Conservation (phyloP, 2,888 invertebrate genomes). For the Trichogramma evanescens region DNA sequence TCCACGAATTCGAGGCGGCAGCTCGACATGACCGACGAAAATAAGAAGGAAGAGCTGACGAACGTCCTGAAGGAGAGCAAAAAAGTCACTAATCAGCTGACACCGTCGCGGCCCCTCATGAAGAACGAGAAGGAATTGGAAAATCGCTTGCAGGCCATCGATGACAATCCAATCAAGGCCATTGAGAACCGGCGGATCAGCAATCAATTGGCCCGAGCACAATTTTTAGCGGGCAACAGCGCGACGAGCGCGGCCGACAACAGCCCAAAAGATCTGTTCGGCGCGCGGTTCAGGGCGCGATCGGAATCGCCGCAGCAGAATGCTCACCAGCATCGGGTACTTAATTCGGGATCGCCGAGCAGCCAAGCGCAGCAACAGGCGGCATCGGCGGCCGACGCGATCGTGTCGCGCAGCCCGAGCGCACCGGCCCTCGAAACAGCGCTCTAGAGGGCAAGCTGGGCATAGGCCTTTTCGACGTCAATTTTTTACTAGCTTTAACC, state of each 20-base stretch:
- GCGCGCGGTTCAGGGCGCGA: constrained; percentile 38
- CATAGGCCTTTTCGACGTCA: no score
- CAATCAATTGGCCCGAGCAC: constrained; percentile 41
- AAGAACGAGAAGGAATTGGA: constrained; percentile 16
- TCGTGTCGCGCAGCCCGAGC: constrained; percentile 41
- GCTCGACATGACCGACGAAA: constrained; percentile 26
- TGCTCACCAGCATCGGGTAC: constrained; percentile 24
- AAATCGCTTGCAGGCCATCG: constrained; percentile 16
- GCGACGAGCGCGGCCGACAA: constrained; percentile 2
- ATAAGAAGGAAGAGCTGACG: constrained; percentile 5
- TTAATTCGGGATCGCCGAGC: constrained; percentile 29
- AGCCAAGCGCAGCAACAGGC: constrained; percentile 35
- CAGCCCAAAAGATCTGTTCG: constrained; percentile 12
- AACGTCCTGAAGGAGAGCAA: constrained; percentile 10
- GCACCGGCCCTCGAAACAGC: constrained; percentile 44
- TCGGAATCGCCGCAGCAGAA: constrained; percentile 41
- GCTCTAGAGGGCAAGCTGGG: constrained; percentile 28
- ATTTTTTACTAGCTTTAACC: no score
- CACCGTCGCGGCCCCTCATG: constrained; percentile 8
- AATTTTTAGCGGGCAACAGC: constrained; percentile 35
- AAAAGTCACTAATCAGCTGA: neutral
- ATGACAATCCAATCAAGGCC: constrained; percentile 24
- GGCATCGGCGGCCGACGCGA: neutral
- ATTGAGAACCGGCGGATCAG: constrained; percentile 37
- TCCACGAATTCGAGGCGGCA: constrained; percentile 27